A percentile compares a stretch with the other conserved stretches of the same genome.
phyloP scores from a whole-genome alignment of 2,797 vertebrate species.

The Craterocephalus amniculus region DNA sequence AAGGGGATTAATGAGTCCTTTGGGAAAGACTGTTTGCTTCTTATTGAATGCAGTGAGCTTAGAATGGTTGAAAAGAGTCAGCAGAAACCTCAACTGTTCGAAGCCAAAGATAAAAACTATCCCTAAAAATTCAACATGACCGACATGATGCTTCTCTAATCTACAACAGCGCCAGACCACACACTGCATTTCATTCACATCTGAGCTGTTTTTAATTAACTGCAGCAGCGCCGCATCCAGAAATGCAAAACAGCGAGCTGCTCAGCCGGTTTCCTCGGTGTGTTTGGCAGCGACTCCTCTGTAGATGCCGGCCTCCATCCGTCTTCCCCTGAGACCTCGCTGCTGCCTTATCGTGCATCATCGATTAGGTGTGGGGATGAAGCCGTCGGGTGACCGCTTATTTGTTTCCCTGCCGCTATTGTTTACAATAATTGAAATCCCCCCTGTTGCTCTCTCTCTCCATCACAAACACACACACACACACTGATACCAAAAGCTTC shows the following conservation, averaged over 20 bases:
- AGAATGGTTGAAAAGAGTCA: not conserved
- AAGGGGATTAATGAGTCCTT: conserved; percentile 13
- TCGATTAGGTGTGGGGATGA: conserved; percentile 46
- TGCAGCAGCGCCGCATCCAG: conserved; percentile 19
- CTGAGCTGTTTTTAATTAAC: conserved; percentile 51
- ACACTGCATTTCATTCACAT: conserved; percentile 22
- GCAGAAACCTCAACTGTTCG: conserved; percentile 10
- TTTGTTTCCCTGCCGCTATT: conserved; percentile 57
- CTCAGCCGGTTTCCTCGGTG: conserved; percentile 6
- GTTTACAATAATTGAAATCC: conserved; percentile 47
- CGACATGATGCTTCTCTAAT: not conserved
- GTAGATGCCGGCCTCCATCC: conserved; percentile 42
- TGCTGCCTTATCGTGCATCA: conserved; percentile 53
- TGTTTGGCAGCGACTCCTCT: conserved; percentile 35
- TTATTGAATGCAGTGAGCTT: conserved; percentile 1
- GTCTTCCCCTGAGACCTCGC: conserved; percentile 32
- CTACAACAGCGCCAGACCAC: not conserved
- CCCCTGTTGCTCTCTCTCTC: not conserved
- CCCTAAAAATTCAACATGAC: not conserved
- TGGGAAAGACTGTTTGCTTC: conserved; percentile 32
- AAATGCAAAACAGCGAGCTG: conserved; percentile 42
- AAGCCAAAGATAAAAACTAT: conserved; percentile 5
- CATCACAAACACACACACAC: not conserved
- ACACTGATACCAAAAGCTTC: conserved; percentile 1
- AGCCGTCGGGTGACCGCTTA: conserved; percentile 44